phyloP scores from a whole-genome alignment of 2,888 invertebrate species.

The Xestia sexstrigata region DNA sequence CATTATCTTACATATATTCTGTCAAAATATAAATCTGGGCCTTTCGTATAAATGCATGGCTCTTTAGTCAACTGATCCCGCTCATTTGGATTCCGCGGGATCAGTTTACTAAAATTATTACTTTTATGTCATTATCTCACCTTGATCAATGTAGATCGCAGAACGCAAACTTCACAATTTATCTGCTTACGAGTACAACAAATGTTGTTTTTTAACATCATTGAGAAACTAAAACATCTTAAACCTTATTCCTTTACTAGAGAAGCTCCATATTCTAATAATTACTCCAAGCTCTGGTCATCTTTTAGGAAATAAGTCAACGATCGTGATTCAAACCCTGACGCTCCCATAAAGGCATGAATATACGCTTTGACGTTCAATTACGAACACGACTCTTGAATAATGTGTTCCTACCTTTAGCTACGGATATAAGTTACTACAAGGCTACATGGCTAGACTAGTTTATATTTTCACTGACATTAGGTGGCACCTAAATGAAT shows the following conservation, averaged over 20 bases:
- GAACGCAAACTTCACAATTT: neutral
- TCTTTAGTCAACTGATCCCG: too few relatives aligned
- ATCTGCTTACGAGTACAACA: neutral
- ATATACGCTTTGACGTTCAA: constrained; percentile 50
- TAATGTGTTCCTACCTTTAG: constrained; percentile 26
- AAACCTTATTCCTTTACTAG: neutral
- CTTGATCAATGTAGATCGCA: neutral
- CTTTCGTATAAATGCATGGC: neutral
- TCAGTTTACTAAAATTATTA: too few relatives aligned
- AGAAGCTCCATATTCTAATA: neutral
- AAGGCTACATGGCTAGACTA: constrained; percentile 23
- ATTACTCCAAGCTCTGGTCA: neutral
- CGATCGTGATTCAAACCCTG: constrained; percentile 23
- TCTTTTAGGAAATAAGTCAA: constrained; percentile 24
- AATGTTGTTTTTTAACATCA: too few relatives aligned
- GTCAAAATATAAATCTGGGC: neutral
- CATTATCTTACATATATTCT: neutral
- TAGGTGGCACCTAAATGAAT: neutral
- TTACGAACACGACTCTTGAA: constrained; percentile 29
- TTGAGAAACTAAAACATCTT: neutral
- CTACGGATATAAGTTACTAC: constrained; percentile 23
- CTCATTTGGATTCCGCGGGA: too few relatives aligned
- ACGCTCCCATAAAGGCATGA: constrained; percentile 32
- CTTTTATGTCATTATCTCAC: too few relatives aligned
- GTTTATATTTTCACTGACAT: constrained; percentile 7